Conservation (phyloP, 1,140 invertebrate genomes). For the Drosophila parabipectinata region DNA sequence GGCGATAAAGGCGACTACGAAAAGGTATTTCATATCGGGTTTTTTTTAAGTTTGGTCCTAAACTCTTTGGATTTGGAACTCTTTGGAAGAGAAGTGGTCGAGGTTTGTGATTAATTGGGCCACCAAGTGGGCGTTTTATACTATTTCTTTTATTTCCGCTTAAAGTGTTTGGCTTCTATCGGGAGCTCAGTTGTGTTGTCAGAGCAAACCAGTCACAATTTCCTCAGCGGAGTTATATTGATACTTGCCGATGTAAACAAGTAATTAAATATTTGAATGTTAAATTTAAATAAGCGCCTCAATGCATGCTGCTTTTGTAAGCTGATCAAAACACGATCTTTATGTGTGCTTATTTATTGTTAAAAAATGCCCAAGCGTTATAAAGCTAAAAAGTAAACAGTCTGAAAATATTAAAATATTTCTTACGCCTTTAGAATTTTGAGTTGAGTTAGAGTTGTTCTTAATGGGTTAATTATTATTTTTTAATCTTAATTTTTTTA, state of each 20-base stretch:
- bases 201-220: not conserved
- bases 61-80: no score
- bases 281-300: not conserved
- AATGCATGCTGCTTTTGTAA: no score
- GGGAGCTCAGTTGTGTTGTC: not conserved
- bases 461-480: no score
- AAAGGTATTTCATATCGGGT: slow-evolving; percentile 10
- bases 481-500: no score
- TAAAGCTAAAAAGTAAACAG: no score
- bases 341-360: no score
- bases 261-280: not conserved
- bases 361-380: no score
- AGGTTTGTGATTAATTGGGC: slow-evolving; percentile 1
- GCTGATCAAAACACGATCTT: no score
- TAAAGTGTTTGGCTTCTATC: not conserved
- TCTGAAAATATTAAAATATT: no score
- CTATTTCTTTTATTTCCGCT: not conserved
- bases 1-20: slow-evolving; percentile 3
- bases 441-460: no score
- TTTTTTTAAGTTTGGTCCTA: no score
- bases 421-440: no score
- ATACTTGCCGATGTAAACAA: not conserved
- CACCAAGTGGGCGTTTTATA: not conserved
- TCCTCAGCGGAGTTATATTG: not conserved
- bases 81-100: not conserved